Evolutionary conservation across 2,888 invertebrate species (phyloP).

Genomic region (Lydus trimaculatus): DNA sequence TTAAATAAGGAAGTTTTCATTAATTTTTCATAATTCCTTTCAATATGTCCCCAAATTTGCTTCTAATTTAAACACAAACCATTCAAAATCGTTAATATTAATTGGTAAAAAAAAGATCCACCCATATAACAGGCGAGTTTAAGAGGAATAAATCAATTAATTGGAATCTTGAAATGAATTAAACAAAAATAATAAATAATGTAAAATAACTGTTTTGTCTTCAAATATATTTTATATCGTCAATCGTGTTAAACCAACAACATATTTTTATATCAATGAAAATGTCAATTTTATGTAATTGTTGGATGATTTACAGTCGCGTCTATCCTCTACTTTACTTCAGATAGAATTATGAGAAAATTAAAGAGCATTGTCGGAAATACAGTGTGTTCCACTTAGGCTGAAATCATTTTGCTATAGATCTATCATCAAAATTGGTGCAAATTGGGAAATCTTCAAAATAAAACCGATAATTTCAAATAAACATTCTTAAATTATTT

Average conservation of each 20-base stretch:
- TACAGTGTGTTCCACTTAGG: not conserved
- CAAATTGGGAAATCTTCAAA: no score
- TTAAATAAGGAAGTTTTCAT: slow-evolving; percentile 16
- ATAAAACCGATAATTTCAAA: no score
- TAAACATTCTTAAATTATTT: no score
- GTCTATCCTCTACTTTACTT: not conserved
- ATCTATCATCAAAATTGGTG: no score
- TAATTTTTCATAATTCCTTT: not conserved
- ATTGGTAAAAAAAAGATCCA: no score
- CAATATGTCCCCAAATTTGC: not conserved
- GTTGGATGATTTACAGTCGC: not conserved
- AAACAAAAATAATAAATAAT: not conserved
- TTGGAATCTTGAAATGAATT: not conserved
- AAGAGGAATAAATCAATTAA: not conserved
- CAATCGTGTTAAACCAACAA: not conserved
- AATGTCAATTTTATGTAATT: not conserved
- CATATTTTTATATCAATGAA: not conserved
- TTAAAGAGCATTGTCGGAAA: no score
- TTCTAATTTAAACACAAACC: not conserved
- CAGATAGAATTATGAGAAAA: no score
- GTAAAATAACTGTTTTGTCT: not conserved
- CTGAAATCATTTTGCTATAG: not conserved
- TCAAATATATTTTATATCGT: not conserved
- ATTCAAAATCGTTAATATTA: no score
- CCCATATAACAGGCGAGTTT: no score